Percentiles rank a stretch among this genome's conserved stretches.
These are phyloP conservation scores for Boloria euphrosyne DNA, from an alignment of 2,888 invertebrate genomes.

Conservation along the genomic window DNA sequence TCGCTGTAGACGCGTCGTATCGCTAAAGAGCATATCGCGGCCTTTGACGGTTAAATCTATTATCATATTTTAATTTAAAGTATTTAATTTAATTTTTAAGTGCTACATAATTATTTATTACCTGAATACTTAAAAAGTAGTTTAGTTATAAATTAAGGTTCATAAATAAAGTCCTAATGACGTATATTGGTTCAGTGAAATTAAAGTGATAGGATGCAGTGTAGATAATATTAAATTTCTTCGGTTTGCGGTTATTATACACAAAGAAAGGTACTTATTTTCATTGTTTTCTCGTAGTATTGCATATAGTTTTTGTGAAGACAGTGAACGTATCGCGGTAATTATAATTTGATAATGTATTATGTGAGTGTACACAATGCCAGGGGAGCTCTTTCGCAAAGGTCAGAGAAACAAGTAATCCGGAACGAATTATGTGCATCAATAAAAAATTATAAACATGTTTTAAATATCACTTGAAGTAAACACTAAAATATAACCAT, in stretches of 20 bases:
- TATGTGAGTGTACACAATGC: slow-evolving; percentile 13
- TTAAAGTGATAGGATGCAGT: slow-evolving; percentile 59
- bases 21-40: slow-evolving; percentile 45
- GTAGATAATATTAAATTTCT: slow-evolving; percentile 62
- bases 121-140: not conserved
- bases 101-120: not conserved
- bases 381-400: slow-evolving; percentile 31
- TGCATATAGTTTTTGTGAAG: slow-evolving; percentile 3
- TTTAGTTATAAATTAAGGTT: slow-evolving; percentile 29
- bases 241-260: slow-evolving; percentile 63
- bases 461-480: not conserved
- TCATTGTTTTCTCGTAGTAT: slow-evolving; percentile 36
- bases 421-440: slow-evolving; percentile 31
- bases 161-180: slow-evolving; percentile 47
- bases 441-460: slow-evolving; percentile 19
- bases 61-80: not conserved
- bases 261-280: slow-evolving; percentile 53
- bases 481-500: not conserved
- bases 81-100: not conserved
- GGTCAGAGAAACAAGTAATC: slow-evolving; percentile 32
- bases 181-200: slow-evolving; percentile 68
- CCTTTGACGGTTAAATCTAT: slow-evolving; percentile 45
- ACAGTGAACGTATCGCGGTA: slow-evolving; percentile 7
- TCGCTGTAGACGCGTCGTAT: slow-evolving; percentile 52
- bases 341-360: slow-evolving; percentile 9